These are phyloP conservation scores for Philereme transversata DNA, from an alignment of 2,888 invertebrate genomes.

Conservation along the genomic window DNA sequence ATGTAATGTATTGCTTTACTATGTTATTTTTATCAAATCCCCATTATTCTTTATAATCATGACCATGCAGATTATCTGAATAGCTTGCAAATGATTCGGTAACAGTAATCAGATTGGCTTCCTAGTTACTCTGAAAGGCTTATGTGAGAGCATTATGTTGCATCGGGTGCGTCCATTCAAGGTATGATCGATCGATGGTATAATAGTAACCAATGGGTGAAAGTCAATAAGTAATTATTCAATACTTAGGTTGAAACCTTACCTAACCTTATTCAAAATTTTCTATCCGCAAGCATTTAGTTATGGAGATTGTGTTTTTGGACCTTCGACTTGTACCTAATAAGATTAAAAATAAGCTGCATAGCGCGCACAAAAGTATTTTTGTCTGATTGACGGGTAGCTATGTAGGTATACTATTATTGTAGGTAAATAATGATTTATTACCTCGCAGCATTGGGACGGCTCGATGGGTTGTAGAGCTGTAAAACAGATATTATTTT, in stretches of 20 bases:
- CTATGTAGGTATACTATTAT: too few relatives aligned
- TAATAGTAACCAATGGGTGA: conserved; percentile 16
- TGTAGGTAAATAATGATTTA: too few relatives aligned
- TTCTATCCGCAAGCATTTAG: not conserved
- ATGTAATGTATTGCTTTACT: not conserved
- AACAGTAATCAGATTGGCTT: conserved; percentile 37
- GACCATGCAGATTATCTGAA: conserved; percentile 36
- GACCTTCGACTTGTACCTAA: too few relatives aligned
- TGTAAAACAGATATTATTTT: too few relatives aligned
- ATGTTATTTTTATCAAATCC: too few relatives aligned
- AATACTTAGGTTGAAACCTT: not conserved
- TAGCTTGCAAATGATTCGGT: conserved; percentile 30
- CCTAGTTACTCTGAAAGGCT: conserved; percentile 39
- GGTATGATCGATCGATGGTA: conserved; percentile 52
- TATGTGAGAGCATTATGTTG: conserved; percentile 41
- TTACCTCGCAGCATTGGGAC: too few relatives aligned
- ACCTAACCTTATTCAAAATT: not conserved
- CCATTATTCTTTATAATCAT: conserved; percentile 10
- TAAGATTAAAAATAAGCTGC: too few relatives aligned
- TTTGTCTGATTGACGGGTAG: too few relatives aligned
- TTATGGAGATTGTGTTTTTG: too few relatives aligned
- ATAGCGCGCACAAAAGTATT: too few relatives aligned
- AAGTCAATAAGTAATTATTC: conserved; percentile 11
- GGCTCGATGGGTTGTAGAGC: too few relatives aligned
- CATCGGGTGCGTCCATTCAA: conserved; percentile 50